Evolutionary conservation across 1,140 invertebrate genomes (phyloP), one percentile per base, ranked within the genome.

Genomic region (Pseudomyrmex cubaensis): DNA sequence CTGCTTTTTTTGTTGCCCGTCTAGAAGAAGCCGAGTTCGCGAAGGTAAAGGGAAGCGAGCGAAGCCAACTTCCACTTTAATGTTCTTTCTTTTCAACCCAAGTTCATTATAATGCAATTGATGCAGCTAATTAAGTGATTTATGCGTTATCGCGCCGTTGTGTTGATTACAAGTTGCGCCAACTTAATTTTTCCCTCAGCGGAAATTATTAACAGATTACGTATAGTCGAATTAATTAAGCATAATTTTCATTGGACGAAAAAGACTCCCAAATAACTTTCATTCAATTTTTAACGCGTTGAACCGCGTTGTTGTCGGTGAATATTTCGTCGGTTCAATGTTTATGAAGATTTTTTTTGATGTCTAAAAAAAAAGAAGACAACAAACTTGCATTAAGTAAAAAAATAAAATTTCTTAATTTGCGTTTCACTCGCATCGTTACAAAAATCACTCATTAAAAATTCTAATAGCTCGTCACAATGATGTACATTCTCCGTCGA

Each of bases 51-150:
- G 35, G 22, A 80, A 80, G 44, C 56, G 52, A 72, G 35, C 20
- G 44, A 22, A 78, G 35, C 44, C 44, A 69, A 57, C 52, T 80
- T 80, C 59, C 13, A 12, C 66, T 59, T 61, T 59, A 80, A 80
- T 50, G 44, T 80, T 59, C 22, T 22, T 52, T 66, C 46, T 35
- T 70, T 61, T 70, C 59, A 56, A 72, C 8, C 66, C 46, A 35
- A n/a, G 20, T 69, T 25, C 22, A 59, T 80, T 72, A 72, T 66
- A 48, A 78, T 78, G 76, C 76, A 78, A 78, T 70, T 72, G 76
- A 80, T 70, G 76, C n/a, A 17, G 54, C 66, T 59, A 72, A 80
- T 80, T 72, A 72, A 80, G 76, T 72, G 76, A 80, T 80, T 80
- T 80, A 80, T 80, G 17, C 35, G 35, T 69, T 63, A 69, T 78